A percentile compares a stretch with the other conserved stretches of the same genome.
Evolutionary conservation across 2,113 vertebrate genomes (phyloP).

Genomic region (Scophthalmus maximus): DNA sequence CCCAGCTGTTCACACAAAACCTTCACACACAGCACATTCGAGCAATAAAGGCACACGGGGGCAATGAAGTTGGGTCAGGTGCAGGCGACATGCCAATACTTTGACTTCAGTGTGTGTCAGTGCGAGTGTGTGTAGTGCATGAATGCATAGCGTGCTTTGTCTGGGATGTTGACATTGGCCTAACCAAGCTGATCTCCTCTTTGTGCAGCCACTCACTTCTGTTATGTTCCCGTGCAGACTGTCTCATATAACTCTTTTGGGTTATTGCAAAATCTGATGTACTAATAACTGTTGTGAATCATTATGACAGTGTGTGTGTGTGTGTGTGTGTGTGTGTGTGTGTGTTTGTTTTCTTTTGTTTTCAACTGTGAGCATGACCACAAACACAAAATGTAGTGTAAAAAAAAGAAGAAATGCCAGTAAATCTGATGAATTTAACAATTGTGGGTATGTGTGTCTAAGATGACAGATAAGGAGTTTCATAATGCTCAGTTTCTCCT

Average conservation of each 20-base stretch:
- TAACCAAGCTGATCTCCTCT: constrained; percentile 44
- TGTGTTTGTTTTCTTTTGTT: constrained; percentile 26
- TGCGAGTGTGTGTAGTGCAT: background rate
- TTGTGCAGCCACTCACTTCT: constrained; percentile 28
- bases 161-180: constrained; percentile 58
- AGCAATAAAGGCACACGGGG: constrained; percentile 63
- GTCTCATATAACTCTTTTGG: constrained; percentile 2
- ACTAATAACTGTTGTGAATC: constrained; percentile 36
- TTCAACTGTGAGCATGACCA: constrained; percentile 35
- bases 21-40: constrained; percentile 62
- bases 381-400: constrained; percentile 23
- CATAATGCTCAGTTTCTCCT: constrained; percentile 56
- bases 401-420: constrained; percentile 1
- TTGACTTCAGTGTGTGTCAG: constrained; percentile 42
- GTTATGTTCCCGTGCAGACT: constrained; percentile 18
- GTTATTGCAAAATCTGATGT: constrained; percentile 26
- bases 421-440: background rate
- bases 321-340: constrained; percentile 17
- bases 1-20: constrained; percentile 84
- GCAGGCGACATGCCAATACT: constrained; percentile 64
- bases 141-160: constrained; percentile 34
- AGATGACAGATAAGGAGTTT: constrained; percentile 45
- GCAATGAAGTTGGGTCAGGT: constrained; percentile 80
- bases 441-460: background rate
- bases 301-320: constrained; percentile 13